A percentile compares a stretch with the other conserved stretches of the same genome.
Conservation (phyloP, 2,113 vertebrate genomes). For the Mesoclemmys tuberculata region DNA sequence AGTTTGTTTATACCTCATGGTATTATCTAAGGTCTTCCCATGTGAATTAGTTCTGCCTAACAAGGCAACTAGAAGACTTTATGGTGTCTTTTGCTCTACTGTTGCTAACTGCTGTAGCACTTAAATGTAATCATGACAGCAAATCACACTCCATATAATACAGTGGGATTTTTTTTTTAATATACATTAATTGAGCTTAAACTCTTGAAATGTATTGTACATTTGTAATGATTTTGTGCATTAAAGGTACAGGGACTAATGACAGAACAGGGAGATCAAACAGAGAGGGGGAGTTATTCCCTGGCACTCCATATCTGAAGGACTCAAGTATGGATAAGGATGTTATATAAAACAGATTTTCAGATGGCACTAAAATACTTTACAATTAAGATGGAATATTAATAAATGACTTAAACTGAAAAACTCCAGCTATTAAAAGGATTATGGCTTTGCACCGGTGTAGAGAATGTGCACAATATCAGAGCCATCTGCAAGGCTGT, state of each 20-base stretch:
- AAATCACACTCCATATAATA: slow-evolving; percentile 39
- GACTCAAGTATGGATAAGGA: slow-evolving; percentile 60
- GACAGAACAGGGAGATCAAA: slow-evolving; percentile 48
- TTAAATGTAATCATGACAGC: slow-evolving; percentile 14
- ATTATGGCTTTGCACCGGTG: slow-evolving; percentile 54
- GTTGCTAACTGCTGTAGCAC: not conserved
- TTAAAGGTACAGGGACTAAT: slow-evolving; percentile 12
- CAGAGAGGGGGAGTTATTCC: slow-evolving; percentile 7
- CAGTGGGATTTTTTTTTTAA: slow-evolving; percentile 16
- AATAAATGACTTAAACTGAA: slow-evolving; percentile 67
- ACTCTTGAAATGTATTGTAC: not conserved
- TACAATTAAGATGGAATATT: slow-evolving; percentile 73
- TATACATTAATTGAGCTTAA: slow-evolving; percentile 26
- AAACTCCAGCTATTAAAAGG: slow-evolving; percentile 67
- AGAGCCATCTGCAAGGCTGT: slow-evolving; percentile 32
- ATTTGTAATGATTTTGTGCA: slow-evolving; percentile 30
- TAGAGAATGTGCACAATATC: slow-evolving; percentile 26
- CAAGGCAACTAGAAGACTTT: not conserved
- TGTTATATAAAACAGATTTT: slow-evolving; percentile 67
- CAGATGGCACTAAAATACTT: slow-evolving; percentile 59
- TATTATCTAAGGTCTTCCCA: not conserved
- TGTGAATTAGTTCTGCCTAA: slow-evolving; percentile 25
- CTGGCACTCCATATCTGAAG: slow-evolving; percentile 45
- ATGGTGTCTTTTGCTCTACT: not conserved
- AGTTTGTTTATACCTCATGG: not conserved